Evolutionary conservation across 2,888 invertebrate genomes (phyloP).

Genomic region (Andricus curvator): DNA sequence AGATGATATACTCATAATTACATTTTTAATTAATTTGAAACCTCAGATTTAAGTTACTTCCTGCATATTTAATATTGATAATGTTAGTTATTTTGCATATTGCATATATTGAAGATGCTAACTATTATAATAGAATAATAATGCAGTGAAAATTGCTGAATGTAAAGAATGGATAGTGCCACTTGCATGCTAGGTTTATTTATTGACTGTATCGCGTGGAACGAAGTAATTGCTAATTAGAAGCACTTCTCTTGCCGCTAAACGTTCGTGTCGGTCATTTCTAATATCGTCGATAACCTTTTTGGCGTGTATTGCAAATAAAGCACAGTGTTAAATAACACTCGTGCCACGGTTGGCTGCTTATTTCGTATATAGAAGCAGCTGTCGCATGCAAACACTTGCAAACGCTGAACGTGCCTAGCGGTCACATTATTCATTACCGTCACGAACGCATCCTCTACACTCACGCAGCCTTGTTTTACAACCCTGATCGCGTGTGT

Average conservation of each 20-base stretch:
- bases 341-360: constrained; percentile 27
- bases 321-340: constrained; percentile 33
- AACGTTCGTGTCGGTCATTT: constrained; percentile 39
- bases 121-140: constrained; percentile 3
- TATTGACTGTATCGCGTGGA: constrained; percentile 36
- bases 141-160: neutral
- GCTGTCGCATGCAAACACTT: constrained; percentile 36
- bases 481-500: constrained; percentile 14
- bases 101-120: neutral
- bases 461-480: neutral
- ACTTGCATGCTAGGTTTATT: constrained; percentile 31
- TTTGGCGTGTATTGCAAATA: constrained; percentile 31
- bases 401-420: constrained; percentile 19
- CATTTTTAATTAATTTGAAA: neutral
- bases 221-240: constrained; percentile 40
- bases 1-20: neutral
- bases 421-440: constrained; percentile 38
- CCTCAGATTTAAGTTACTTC: neutral
- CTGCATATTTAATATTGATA: neutral
- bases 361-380: constrained; percentile 28
- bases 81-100: neutral
- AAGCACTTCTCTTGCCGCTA: constrained; percentile 23
- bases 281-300: constrained; percentile 38
- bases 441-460: constrained; percentile 10
- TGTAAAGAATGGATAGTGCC: constrained; percentile 4